Evolutionary conservation across 2,888 invertebrate species (phyloP), one percentile per base, ranked within the genome.

Genomic region (Agrochola lychnidis): DNA sequence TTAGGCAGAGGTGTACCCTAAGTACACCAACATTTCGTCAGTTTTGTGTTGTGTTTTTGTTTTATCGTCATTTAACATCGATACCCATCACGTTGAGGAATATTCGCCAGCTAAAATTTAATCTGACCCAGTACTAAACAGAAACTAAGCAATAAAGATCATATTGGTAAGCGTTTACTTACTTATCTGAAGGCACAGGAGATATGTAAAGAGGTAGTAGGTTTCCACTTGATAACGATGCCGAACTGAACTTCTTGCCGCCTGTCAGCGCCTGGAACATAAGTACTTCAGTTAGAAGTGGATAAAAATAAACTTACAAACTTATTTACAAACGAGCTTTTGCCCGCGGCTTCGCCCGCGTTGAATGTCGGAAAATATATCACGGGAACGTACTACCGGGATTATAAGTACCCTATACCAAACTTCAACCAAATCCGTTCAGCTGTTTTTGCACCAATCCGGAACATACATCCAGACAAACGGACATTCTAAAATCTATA

Each of bases 111-210:
- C 12, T 19, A 22, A 22, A 6, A 62, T 19, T 30, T 62, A 14
- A 62, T n/a, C 48, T 48, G 7, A 22, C 7, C 4, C 19, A 14
- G 45, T 45, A 30, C 7, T 48, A 12, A 0, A 30, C 14, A 48
- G 4, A 51, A 22, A 14, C 19, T 22, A 22, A 30, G 6, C 5
- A 51, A 22, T 14, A 67, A 16, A 67, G 1, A 14, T 7, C 14
- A 22, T 5, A 25, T 0, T 40, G 0, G 4, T 0, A 19, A 14
- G 10, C 19, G 3, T 16, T 36, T 30, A 69, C 98, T 97, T 92
- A 99, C 98, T 99, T 99, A 88, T 99, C 99, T 79, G 98, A 97
- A 30, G 98, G 94, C 80, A 99, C 93, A 0, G 98, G 98, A 0
- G 98, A 97, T 80, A 99, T 97, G 94, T 98, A 99, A 4, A 99